Evolutionary conservation across 2,797 vertebrate species (phyloP), one percentile per base, ranked within the genome.

Genomic region (Alosa sapidissima): DNA sequence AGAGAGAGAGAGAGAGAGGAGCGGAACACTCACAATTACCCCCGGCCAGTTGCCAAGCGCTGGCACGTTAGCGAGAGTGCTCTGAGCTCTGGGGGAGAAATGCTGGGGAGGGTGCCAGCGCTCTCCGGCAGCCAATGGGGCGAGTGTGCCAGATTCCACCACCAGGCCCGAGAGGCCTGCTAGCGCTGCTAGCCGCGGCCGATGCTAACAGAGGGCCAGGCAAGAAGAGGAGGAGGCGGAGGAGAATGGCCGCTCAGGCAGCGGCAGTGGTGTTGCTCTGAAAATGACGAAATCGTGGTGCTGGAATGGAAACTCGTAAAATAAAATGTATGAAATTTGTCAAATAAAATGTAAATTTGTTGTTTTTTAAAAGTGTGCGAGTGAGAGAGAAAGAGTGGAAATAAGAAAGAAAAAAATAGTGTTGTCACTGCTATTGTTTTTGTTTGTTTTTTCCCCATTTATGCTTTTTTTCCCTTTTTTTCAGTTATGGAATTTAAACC

Each of bases 1-100:
- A 83, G 14, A 5, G 28, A 49, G 60, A 62, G 83, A 88, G 84
- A 83, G 83, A 58, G 54, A 52, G 47, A 86, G 89, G 89, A 90
- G 84, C 88, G 88, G 89, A 92, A 89, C 87, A 2, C 87, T 88
- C 91, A 89, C 91, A 91, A 93, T 93, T 89, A 92, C 90, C 89
- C 72, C 89, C 83, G 89, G 86, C 89, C 85, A 84, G 87, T 81
- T 92, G 89, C 91, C 93, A 92, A 92, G 91, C 58, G 86, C 84
- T 92, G 91, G 89, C 88, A 13, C 72, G 28, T 83, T 82, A 78
- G 11, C 82, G 81, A 45, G 28, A 21, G 36, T 45, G 16, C 16
- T 78, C 16, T 16, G 5, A 78, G 41, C 72, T 78, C 72, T 16
- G 5, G 72, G 41, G 41, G 11, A 72, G 28, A 45, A 62, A 19